Evolutionary conservation across 2,888 invertebrate species (phyloP).

Genomic region (Myopa testacea): DNA sequence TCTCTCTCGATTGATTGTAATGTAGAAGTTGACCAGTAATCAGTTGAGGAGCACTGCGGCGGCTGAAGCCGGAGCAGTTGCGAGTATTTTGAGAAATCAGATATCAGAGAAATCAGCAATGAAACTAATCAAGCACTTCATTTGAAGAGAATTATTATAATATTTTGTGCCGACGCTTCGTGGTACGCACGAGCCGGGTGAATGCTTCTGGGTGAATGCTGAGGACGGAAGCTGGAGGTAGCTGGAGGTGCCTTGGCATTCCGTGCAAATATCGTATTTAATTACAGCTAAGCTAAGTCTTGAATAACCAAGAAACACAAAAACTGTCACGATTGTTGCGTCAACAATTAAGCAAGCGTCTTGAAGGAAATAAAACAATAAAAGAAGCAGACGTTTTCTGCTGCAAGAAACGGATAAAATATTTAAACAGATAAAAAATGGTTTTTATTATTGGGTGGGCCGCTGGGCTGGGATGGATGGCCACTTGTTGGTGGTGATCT

Average conservation of each 20-base stretch:
- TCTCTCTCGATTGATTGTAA: conserved; percentile 30
- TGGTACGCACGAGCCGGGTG: not conserved
- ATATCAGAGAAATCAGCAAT: conserved; percentile 29
- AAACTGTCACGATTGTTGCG: conserved; percentile 23
- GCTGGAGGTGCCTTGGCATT: not conserved
- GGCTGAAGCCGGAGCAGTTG: conserved; percentile 42
- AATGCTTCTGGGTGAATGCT: not conserved
- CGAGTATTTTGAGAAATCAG: conserved; percentile 6
- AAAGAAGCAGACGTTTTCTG: conserved; percentile 46
- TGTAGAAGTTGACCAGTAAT: conserved; percentile 1
- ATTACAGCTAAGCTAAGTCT: conserved; percentile 24
- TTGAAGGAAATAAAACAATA: conserved; percentile 34
- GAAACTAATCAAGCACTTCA: not conserved
- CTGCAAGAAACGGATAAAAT: conserved; percentile 48
- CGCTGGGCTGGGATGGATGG: not conserved
- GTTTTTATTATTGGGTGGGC: conserved; percentile 46
- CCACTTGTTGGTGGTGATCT: no score
- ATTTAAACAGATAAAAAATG: conserved; percentile 45
- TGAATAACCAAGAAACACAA: conserved; percentile 10
- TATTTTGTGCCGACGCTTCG: conserved; percentile 25
- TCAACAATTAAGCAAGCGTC: conserved; percentile 31
- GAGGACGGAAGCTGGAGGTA: not conserved
- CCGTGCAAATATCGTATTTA: conserved; percentile 32
- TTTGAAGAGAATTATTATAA: not conserved
- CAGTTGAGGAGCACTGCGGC: conserved; percentile 29